Conservation (phyloP, 2,797 vertebrate species). For the Eospalax fontanierii region DNA sequence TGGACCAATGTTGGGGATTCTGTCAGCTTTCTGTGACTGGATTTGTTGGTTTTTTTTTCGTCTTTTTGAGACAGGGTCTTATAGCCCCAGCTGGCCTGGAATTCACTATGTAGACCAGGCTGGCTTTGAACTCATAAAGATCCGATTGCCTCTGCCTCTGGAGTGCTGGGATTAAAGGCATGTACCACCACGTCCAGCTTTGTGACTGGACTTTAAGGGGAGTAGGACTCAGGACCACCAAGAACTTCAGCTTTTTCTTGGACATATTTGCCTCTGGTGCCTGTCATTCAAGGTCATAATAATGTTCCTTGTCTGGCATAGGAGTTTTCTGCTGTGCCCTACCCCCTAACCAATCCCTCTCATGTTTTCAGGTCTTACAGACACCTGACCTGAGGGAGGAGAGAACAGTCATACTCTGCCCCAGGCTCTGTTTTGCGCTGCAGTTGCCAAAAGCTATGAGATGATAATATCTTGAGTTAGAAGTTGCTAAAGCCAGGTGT, state of each 20-base stretch:
- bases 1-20: not conserved
- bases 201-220: conserved; percentile 34
- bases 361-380: not conserved
- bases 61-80: not conserved
- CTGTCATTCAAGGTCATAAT: not conserved
- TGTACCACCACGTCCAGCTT: too few relatives aligned
- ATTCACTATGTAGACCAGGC: too few relatives aligned
- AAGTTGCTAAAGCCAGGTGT: not conserved
- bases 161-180: too few relatives aligned
- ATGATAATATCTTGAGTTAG: not conserved
- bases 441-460: not conserved
- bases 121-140: too few relatives aligned
- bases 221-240: not conserved
- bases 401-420: not conserved
- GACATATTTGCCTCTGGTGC: conserved; percentile 17
- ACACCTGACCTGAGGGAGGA: not conserved
- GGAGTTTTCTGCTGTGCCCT: not conserved
- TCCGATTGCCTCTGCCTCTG: too few relatives aligned
- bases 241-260: not conserved
- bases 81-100: not conserved
- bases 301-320: not conserved
- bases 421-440: not conserved
- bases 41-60: not conserved
- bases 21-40: conserved; percentile 50
- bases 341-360: not conserved